Evolutionary conservation across 2,113 vertebrate species (phyloP).

Genomic region (Lynx canadensis): DNA sequence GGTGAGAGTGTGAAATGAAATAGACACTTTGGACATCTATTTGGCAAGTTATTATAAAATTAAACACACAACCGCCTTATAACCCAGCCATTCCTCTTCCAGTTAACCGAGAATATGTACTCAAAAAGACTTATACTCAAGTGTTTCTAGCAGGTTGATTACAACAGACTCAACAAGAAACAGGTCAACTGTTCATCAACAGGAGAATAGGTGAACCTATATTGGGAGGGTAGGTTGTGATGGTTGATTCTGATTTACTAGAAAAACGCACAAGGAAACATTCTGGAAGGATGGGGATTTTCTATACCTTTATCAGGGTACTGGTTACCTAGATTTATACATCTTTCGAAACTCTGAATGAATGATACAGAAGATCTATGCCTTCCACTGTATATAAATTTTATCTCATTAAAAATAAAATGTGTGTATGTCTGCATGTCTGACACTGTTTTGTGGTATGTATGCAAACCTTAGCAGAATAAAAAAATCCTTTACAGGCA

Average conservation of each 20-base stretch:
- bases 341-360: not conserved
- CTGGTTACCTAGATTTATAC: not conserved
- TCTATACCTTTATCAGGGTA: not conserved
- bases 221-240: not conserved
- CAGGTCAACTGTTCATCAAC: not conserved
- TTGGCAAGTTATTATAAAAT: not conserved
- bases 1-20: not conserved
- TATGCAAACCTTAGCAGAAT: not conserved
- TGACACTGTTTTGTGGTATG: not conserved
- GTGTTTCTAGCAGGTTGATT: not conserved
- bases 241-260: not conserved
- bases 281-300: not conserved
- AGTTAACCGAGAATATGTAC: not conserved
- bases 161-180: not conserved
- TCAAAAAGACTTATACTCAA: not conserved
- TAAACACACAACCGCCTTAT: not conserved
- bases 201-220: not conserved
- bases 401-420: not conserved
- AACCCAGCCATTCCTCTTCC: not conserved
- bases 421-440: not conserved
- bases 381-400: not conserved
- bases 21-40: not conserved
- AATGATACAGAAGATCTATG: not conserved
- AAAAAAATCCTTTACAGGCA: not conserved
- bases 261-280: not conserved